A percentile compares a stretch with the other conserved stretches of the same genome.
These are phyloP conservation scores for Muraenolepis orangiensis DNA, from an alignment of 2,797 vertebrate species.

Conservation along the genomic window DNA sequence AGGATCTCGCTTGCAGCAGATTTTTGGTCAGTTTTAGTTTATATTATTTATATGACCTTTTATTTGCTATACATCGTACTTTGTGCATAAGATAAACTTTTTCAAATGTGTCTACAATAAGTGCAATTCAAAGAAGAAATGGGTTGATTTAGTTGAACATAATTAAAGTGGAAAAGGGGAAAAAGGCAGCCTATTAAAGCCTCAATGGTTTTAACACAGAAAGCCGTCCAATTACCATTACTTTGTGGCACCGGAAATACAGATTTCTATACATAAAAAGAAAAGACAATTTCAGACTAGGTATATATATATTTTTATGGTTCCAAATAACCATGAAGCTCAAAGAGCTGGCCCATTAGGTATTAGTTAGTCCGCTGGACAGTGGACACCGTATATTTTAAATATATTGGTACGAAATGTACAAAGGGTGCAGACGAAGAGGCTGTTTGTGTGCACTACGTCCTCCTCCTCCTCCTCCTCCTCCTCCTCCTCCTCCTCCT, in stretches of 20 bases:
- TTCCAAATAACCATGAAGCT: conserved; percentile 65
- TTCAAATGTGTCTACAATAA: conserved; percentile 73
- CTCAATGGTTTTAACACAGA: conserved; percentile 73
- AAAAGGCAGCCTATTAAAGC: conserved; percentile 75
- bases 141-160: conserved; percentile 73
- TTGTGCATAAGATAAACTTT: conserved; percentile 46
- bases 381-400: conserved; percentile 51
- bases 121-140: conserved; percentile 63
- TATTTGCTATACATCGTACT: conserved; percentile 31
- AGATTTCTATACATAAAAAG: conserved; percentile 68
- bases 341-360: conserved; percentile 70
- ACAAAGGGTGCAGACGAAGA: too few relatives aligned
- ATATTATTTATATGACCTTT: conserved; percentile 19
- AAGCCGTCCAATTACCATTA: conserved; percentile 74
- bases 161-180: conserved; percentile 69
- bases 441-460: too few relatives aligned
- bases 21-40: neutral
- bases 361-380: conserved; percentile 64
- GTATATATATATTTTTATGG: conserved; percentile 64
- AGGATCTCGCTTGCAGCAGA: too few relatives aligned
- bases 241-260: conserved; percentile 71
- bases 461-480: too few relatives aligned
- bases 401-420: too few relatives aligned
- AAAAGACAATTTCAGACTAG: conserved; percentile 61
- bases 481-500: too few relatives aligned